Conservation (phyloP, 2,113 vertebrate genomes). For the Prunella himalayana region DNA sequence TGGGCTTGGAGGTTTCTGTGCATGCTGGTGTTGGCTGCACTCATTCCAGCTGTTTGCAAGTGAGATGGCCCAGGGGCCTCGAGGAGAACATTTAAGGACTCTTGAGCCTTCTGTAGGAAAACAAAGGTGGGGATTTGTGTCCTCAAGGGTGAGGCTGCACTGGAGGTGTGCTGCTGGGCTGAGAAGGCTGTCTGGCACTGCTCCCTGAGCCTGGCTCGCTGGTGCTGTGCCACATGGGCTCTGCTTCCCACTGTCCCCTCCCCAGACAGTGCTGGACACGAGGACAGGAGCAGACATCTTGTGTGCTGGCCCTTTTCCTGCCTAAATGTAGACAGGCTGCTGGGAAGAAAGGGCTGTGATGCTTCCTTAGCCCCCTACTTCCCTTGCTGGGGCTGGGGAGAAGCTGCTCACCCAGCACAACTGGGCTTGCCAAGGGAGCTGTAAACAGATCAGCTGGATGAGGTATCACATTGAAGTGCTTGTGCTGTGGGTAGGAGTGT, state of each 20-base stretch:
- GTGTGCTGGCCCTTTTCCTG: not conserved
- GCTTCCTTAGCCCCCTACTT: not conserved
- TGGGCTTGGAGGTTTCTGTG: not conserved
- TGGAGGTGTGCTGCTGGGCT: rapidly evolving
- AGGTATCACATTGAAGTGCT: rapidly evolving
- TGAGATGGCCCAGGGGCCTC: rapidly evolving
- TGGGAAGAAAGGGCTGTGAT: rapidly evolving
- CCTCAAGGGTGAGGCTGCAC: rapidly evolving
- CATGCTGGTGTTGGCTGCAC: rapidly evolving
- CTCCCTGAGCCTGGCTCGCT: rapidly evolving
- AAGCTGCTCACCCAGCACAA: not conserved
- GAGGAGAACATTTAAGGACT: not conserved
- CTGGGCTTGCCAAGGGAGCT: not conserved
- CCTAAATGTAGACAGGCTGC: not conserved
- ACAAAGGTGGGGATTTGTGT: rapidly evolving
- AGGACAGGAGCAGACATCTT: not conserved
- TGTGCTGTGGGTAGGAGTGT: not conserved
- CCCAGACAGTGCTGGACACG: rapidly evolving
- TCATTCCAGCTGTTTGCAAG: not conserved
- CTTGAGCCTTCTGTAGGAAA: not conserved
- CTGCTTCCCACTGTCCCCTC: rapidly evolving
- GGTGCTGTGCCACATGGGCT: rapidly evolving
- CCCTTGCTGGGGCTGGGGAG: not conserved
- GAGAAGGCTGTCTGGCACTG: not conserved
- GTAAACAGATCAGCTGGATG: not conserved